Evolutionary conservation across 2,113 vertebrate species (phyloP).

Genomic region (Mus pahari): DNA sequence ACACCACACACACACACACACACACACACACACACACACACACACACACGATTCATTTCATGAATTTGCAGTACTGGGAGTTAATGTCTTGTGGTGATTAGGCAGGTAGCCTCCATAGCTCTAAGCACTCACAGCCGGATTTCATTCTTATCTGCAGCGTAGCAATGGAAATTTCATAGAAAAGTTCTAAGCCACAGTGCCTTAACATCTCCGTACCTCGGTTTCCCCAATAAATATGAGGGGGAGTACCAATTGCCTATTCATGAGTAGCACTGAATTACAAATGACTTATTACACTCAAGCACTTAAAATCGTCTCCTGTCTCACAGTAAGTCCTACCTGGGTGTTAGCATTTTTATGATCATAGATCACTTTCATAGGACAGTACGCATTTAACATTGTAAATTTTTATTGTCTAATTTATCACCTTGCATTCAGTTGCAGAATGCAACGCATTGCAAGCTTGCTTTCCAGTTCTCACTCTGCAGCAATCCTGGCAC

Average conservation of each 20-base stretch:
- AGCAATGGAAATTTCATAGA: neutral
- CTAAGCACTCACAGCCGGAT: neutral
- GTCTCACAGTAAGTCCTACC: neutral
- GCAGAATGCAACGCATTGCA: neutral
- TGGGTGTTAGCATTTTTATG: slow-evolving; percentile 29
- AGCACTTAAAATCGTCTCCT: neutral
- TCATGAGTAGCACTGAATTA: slow-evolving; percentile 26
- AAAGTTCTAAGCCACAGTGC: neutral
- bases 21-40: neutral
- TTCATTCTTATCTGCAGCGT: neutral
- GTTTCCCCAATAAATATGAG: slow-evolving; percentile 28
- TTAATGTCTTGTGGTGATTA: neutral
- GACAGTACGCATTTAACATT: slow-evolving; percentile 3
- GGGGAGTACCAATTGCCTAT: neutral
- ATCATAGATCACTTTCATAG: neutral
- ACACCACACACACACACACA: neutral
- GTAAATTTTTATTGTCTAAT: neutral
- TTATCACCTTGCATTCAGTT: slow-evolving; percentile 5
- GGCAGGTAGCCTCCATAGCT: neutral
- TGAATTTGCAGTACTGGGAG: neutral
- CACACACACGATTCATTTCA: neutral
- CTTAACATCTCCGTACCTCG: neutral
- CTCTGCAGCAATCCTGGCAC: neutral
- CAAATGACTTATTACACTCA: slow-evolving; percentile 7
- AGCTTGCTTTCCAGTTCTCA: neutral